Evolutionary conservation across 2,888 invertebrate genomes (phyloP).

Genomic region (Ptychoptera albimana): DNA sequence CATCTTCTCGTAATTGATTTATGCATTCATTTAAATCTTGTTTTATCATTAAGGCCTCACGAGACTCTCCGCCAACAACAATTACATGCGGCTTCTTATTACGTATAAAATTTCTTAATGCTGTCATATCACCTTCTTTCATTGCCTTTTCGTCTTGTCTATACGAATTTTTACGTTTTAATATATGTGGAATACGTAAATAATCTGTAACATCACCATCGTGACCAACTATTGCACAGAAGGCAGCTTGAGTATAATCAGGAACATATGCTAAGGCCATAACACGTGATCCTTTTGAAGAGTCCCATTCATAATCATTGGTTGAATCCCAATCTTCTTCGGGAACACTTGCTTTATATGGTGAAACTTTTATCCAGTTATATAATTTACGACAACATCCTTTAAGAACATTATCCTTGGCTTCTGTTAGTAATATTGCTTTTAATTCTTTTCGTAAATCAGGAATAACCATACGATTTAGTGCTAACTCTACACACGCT

Average conservation of each 20-base stretch:
- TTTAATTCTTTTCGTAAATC: constrained; percentile 76
- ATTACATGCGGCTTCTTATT: constrained; percentile 90
- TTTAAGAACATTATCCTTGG: constrained; percentile 70
- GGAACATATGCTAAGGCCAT: constrained; percentile 81
- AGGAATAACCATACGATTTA: constrained; percentile 77
- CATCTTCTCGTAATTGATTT: constrained; percentile 58
- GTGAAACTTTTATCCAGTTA: constrained; percentile 71
- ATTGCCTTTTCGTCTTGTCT: constrained; percentile 47
- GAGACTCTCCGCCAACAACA: constrained; percentile 77
- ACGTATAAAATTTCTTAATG: constrained; percentile 64
- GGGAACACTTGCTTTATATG: constrained; percentile 53
- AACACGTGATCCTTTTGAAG: constrained; percentile 56
- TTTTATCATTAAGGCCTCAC: constrained; percentile 69
- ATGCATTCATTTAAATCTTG: constrained; percentile 62
- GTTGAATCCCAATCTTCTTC: constrained; percentile 46
- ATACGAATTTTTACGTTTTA: constrained; percentile 64
- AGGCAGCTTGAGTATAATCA: constrained; percentile 70
- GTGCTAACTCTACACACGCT: constrained; percentile 75
- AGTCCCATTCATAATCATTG: constrained; percentile 76
- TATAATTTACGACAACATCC: constrained; percentile 74
- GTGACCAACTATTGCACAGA: constrained; percentile 70
- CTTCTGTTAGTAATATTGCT: constrained; percentile 62
- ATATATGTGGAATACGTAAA: constrained; percentile 68
- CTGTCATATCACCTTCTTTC: constrained; percentile 50
- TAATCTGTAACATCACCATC: constrained; percentile 91